Evolutionary conservation across 2,888 invertebrate species (phyloP), one percentile per base, ranked within the genome.

Genomic region (Ormyrus rosae): DNA sequence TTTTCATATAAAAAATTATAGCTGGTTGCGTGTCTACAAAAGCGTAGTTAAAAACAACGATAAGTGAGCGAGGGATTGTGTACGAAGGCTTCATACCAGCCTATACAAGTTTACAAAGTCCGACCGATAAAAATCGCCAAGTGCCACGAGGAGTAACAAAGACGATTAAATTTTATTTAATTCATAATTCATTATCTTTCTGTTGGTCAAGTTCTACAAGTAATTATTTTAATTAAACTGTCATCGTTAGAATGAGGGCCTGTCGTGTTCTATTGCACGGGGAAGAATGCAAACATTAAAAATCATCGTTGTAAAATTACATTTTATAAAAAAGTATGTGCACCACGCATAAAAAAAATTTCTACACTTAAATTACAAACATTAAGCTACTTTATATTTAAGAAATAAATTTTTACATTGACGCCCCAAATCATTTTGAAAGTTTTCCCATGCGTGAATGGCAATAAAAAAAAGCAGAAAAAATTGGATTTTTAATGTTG

Each of bases 91-190:
- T 73, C 73, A 7, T 78, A 50, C 71, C 61, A 72, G 68, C 61
- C 72, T 73, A 13, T 19, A 34, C 34, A 34, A 13, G 58, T 61
- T 63, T 63, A 78, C 78, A 70, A 78, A 55, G 72, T 78, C 78
- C 78, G 68, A 73, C 78, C 72, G 78, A 68, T 78, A 78, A 78
- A 78, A 78, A 78, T 78, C 72, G 61, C 61, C 10, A 61, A 70
- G 19, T 50, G 64, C 74, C 74, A 80, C 74, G 79, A 80, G 74
- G 70, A 80, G 74, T 80, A 80, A 74, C 74, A 34, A 64, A 74
- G 74, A 69, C 72, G 68, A 72, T 73, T 61, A 51, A 55, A 13
- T 63, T 69, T 45, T 46, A 61, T 60, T 73, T 6, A 53, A 11
- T 68, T 53, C 34, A 56, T 53, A 19, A n/a, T 61, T 53, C 13